Conservation (phyloP, 2,113 vertebrate genomes). For the Natator depressus region DNA sequence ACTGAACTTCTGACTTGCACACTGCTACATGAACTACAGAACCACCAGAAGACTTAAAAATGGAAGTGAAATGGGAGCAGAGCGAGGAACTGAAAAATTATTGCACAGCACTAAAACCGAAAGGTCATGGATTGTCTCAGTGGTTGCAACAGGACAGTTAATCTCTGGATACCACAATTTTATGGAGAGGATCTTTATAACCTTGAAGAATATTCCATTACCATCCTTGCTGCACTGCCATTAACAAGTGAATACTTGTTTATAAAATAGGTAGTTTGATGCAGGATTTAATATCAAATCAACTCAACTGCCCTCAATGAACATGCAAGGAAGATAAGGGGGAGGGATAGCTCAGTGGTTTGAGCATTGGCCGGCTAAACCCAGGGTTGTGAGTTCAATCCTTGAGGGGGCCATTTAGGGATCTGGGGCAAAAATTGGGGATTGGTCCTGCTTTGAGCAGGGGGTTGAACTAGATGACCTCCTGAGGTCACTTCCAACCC, state of each 20-base stretch:
- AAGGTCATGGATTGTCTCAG: neutral
- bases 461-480: too few relatives aligned
- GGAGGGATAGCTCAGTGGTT: too few relatives aligned
- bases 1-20: neutral
- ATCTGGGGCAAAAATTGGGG: too few relatives aligned
- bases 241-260: neutral
- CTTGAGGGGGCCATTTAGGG: too few relatives aligned
- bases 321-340: neutral
- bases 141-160: neutral
- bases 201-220: neutral
- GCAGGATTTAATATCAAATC: neutral
- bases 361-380: too few relatives aligned
- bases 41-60: conserved; percentile 3
- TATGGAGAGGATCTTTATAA: neutral
- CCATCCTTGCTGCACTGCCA: neutral
- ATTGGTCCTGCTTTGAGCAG: too few relatives aligned
- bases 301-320: neutral
- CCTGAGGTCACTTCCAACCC: too few relatives aligned
- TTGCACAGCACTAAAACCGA: neutral
- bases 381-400: too few relatives aligned
- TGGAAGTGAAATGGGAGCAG: neutral
- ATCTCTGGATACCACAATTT: neutral
- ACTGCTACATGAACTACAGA: neutral
- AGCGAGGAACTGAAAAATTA: neutral
- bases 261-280: neutral